phyloP scores from a whole-genome alignment of 2,113 vertebrate genomes.

The Pteruthius melanotis region DNA sequence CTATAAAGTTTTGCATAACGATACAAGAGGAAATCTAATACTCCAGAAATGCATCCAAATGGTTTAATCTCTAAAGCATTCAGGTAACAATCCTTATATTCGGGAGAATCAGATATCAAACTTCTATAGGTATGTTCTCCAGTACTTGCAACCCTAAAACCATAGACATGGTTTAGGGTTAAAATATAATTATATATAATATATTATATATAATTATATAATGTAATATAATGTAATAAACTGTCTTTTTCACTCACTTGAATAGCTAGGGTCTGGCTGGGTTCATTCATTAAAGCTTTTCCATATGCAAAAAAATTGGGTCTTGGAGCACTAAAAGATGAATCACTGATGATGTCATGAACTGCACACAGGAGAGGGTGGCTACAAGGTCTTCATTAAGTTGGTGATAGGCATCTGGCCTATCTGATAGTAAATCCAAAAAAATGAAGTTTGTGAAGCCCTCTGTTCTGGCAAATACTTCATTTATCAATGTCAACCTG shows the following conservation, averaged over 20 bases:
- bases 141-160: background rate
- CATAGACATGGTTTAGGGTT: no score
- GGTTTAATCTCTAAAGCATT: background rate
- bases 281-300: background rate
- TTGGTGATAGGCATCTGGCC: background rate
- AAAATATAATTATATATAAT: no score
- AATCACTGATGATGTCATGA: background rate
- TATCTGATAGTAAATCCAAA: background rate
- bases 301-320: background rate
- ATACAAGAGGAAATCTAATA: background rate
- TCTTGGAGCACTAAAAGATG: background rate
- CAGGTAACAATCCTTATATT: background rate
- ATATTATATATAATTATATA: no score
- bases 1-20: background rate
- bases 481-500: background rate
- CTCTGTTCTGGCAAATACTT: background rate
- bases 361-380: background rate
- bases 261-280: background rate
- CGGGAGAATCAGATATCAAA: background rate
- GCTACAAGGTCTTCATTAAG: background rate
- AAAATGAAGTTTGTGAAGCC: background rate
- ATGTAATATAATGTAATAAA: no score
- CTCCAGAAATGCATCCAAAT: background rate
- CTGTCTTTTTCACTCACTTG: background rate
- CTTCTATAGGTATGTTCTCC: background rate